phyloP scores from a whole-genome alignment of 2,888 invertebrate species.

The Drosophila neotestacea region DNA sequence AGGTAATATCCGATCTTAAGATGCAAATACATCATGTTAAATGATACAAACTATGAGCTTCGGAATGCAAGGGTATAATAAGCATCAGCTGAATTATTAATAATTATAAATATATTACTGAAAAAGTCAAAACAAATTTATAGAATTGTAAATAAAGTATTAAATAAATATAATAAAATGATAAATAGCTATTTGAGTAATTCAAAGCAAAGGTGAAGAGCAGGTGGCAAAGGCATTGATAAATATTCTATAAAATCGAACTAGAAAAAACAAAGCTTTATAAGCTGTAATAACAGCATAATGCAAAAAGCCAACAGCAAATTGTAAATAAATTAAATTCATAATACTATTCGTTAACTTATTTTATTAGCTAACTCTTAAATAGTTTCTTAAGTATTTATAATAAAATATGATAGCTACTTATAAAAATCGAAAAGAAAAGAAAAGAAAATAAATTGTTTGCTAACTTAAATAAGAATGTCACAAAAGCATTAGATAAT shows the following conservation, averaged over 20 bases:
- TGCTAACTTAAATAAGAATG: conserved; percentile 18
- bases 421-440: conserved; percentile 14
- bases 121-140: not conserved
- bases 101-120: not conserved
- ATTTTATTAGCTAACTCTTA: conserved; percentile 44
- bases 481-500: conserved; percentile 20
- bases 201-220: not conserved
- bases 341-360: conserved; percentile 40
- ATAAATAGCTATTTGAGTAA: not conserved
- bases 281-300: conserved; percentile 18
- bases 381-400: conserved; percentile 47
- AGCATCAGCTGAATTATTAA: conserved; percentile 4
- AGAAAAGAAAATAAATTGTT: conserved; percentile 13
- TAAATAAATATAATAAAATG: too few species aligned
- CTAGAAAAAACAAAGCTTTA: conserved; percentile 21
- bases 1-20: not conserved
- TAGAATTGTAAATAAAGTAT: not conserved
- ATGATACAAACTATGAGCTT: not conserved
- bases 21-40: not conserved
- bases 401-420: conserved; percentile 13
- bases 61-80: not conserved
- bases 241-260: not conserved
- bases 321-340: conserved; percentile 50
- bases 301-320: conserved; percentile 16
- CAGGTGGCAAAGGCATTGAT: conserved; percentile 1